phyloP scores from a whole-genome alignment of 2,888 invertebrate genomes.

The Metalampra italica region DNA sequence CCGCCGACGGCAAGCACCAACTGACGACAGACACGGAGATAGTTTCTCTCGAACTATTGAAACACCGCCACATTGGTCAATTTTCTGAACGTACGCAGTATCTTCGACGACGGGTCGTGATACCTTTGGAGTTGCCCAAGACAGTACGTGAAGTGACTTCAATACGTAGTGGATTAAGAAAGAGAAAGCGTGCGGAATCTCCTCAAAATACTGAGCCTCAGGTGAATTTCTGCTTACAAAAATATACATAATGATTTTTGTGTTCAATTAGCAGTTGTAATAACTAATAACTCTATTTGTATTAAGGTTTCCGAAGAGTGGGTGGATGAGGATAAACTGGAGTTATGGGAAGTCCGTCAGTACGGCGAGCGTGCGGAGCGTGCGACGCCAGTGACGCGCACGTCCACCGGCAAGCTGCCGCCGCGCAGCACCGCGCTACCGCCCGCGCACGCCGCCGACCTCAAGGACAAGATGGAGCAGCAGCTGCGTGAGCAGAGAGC shows the following conservation, averaged over 20 bases:
- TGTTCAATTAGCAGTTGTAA: neutral
- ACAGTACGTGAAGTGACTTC: slow-evolving; percentile 96
- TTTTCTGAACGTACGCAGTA: slow-evolving; percentile 95
- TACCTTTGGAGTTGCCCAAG: slow-evolving; percentile 95
- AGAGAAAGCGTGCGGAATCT: slow-evolving; percentile 94
- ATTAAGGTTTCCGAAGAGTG: slow-evolving; percentile 91
- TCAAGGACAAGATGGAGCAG: slow-evolving; percentile 94
- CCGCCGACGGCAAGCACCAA: slow-evolving; percentile 92
- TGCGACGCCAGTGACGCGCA: slow-evolving; percentile 87
- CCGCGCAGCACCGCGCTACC: slow-evolving; percentile 63
- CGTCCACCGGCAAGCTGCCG: slow-evolving; percentile 85
- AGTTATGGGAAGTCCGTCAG: slow-evolving; percentile 97
- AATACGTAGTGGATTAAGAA: slow-evolving; percentile 94
- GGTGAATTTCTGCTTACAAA: slow-evolving; percentile 31
- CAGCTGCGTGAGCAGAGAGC: slow-evolving; percentile 92
- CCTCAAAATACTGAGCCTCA: slow-evolving; percentile 97
- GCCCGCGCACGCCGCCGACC: slow-evolving; percentile 83
- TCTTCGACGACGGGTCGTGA: slow-evolving; percentile 94
- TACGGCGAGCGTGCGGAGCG: slow-evolving; percentile 89
- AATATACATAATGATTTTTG: too few relatives aligned
- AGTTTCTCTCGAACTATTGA: slow-evolving; percentile 92
- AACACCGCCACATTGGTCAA: slow-evolving; percentile 91
- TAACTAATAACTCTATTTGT: neutral
- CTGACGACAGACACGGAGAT: slow-evolving; percentile 98
- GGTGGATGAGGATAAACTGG: slow-evolving; percentile 97